Evolutionary conservation across 2,113 vertebrate genomes (phyloP), one percentile per base, ranked within the genome.

Genomic region (Stomatorhinus ivindoensis): DNA sequence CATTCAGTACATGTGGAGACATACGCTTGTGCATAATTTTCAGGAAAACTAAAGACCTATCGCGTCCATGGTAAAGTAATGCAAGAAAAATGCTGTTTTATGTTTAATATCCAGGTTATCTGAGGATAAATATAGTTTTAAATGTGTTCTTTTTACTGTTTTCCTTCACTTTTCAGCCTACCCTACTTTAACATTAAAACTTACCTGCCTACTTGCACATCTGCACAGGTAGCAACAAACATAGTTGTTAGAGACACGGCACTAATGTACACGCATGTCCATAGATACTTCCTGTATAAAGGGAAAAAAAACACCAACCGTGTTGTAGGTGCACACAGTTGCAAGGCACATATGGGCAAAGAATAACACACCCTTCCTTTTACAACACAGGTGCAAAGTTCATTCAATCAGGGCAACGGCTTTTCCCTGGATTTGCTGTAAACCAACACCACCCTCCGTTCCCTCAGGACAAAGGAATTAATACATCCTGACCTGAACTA

Each of bases 391-490:
- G 83, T 86, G 10, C 47, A 50, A 47, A 86, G 44, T 86, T 86
- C 47, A 86, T 50, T 86, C 83, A 85, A 4, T 84, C 82, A 48
- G 61, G 58, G 9, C 21, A 8, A 46, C n/a, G 87, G 87, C 61
- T 88, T 13, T 17, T 31, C 46, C 69, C 87, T 21, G 44, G 4
- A 35, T 55, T 73, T 31, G 24, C 76, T 91, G 94, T 94, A 95
- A 95, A 89, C 93, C 91, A 93, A 94, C 92, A 94, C 73, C 94
- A 65, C 90, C 91, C 88, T 89, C 88, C 91, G 82, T 90, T 89
- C 90, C 86, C 65, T 31, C 1, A 35, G 90, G 91, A 92, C 88
- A 93, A 95, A 94, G 92, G 91, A 92, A 39, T 2, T 15, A 90
- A 90, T 89, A 88, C 90, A 90, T 86, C 88, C 89, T 91, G 53